phyloP scores from a whole-genome alignment of 1,140 invertebrate species.

The Nasonia longicornis region DNA sequence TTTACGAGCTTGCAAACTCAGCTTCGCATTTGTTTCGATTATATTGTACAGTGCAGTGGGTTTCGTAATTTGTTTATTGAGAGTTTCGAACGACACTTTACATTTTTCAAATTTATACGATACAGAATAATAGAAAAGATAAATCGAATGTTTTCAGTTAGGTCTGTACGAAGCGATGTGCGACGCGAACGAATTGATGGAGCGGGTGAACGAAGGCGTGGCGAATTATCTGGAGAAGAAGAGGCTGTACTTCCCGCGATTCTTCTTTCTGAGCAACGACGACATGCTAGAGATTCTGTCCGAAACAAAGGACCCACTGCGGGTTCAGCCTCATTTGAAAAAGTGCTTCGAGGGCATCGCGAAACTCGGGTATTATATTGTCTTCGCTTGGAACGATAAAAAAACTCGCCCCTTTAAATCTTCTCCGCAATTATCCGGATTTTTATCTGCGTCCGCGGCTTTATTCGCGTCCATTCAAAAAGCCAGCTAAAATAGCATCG shows the following conservation, averaged over 20 bases:
- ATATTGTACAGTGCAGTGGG: too few species aligned
- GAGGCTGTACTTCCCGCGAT: conserved; percentile 89
- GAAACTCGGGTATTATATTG: conserved; percentile 64
- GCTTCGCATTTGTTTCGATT: too few species aligned
- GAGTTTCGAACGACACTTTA: too few species aligned
- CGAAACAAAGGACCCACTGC: conserved; percentile 88
- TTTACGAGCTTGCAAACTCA: background rate
- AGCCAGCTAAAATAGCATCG: too few species aligned
- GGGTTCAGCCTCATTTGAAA: conserved; percentile 91
- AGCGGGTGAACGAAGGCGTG: conserved; percentile 87
- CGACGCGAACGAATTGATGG: conserved; percentile 80
- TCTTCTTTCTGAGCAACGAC: conserved; percentile 96
- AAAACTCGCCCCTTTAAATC: background rate
- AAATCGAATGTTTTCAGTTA: conserved; percentile 52
- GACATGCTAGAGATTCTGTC: conserved; percentile 96
- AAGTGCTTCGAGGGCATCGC: conserved; percentile 86
- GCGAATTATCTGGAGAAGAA: conserved; percentile 94
- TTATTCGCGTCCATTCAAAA: background rate
- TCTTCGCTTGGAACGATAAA: background rate
- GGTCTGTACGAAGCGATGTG: conserved; percentile 82
- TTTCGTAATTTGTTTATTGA: too few species aligned
- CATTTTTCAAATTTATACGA: too few species aligned
- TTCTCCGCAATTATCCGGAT: background rate
- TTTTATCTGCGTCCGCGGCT: background rate
- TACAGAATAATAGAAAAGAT: background rate